Evolutionary conservation across 2,113 vertebrate species (phyloP).

Genomic region (Mola mola): DNA sequence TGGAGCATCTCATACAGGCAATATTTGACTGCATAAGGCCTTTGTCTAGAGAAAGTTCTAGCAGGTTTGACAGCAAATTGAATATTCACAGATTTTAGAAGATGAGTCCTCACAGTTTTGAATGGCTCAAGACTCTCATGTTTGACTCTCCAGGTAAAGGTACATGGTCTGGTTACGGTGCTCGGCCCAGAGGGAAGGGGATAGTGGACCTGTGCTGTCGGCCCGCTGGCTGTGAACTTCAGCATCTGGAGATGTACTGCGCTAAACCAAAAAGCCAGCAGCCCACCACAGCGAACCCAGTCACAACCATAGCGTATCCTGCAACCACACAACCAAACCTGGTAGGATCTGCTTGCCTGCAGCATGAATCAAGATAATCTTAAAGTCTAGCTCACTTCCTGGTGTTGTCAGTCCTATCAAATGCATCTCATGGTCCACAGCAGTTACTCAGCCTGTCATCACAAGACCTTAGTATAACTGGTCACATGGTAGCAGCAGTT

Average conservation of each 20-base stretch:
- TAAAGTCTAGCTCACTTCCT: too few relatives aligned
- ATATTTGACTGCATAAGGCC: too few relatives aligned
- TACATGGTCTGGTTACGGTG: constrained; percentile 61
- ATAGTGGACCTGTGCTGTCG: constrained; percentile 72
- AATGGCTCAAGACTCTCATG: neutral
- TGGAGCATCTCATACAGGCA: too few relatives aligned
- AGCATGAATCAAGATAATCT: neutral
- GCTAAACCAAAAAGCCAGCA: constrained; percentile 57
- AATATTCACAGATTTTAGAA: too few relatives aligned
- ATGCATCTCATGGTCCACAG: too few relatives aligned
- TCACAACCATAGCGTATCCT: neutral
- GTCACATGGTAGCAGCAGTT: too few relatives aligned
- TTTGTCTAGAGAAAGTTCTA: too few relatives aligned
- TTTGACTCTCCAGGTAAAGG: constrained; percentile 53
- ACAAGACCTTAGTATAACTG: too few relatives aligned
- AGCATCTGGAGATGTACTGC: constrained; percentile 71
- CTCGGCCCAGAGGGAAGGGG: constrained; percentile 66
- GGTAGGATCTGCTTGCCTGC: constrained; percentile 34
- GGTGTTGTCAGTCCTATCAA: too few relatives aligned
- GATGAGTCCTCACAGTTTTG: too few relatives aligned
- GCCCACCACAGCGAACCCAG: constrained; percentile 15
- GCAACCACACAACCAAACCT: neutral
- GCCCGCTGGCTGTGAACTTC: constrained; percentile 66
- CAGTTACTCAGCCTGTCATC: too few relatives aligned
- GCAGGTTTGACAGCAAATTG: too few relatives aligned